These are phyloP conservation scores for Girardia tigrina DNA, from an alignment of 2,888 invertebrate genomes.

Conservation along the genomic window DNA sequence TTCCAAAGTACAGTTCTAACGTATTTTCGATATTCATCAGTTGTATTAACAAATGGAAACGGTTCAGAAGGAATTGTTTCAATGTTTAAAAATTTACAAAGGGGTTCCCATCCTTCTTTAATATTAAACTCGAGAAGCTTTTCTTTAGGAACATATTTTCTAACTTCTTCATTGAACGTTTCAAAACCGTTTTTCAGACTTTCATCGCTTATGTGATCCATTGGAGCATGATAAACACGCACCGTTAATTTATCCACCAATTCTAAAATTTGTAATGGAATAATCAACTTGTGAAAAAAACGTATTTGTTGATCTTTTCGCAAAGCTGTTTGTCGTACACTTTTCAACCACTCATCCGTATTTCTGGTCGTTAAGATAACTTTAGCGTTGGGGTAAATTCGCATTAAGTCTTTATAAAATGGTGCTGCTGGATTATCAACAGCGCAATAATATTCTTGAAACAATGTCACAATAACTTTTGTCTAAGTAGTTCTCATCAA, in stretches of 20 bases:
- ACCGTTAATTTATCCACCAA: neutral
- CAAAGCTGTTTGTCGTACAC: constrained; percentile 5
- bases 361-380: neutral
- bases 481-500: neutral
- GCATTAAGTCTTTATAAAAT: neutral
- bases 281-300: neutral
- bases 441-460: neutral
- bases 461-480: neutral
- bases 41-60: constrained; percentile 30
- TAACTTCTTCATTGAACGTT: constrained; percentile 27
- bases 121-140: constrained; percentile 29
- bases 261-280: neutral
- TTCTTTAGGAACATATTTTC: constrained; percentile 27
- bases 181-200: neutral
- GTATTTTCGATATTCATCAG: constrained; percentile 34
- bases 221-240: neutral
- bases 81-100: constrained; percentile 33
- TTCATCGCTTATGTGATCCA: constrained; percentile 5
- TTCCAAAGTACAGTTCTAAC: no score
- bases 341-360: constrained; percentile 13
- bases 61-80: constrained; percentile 33
- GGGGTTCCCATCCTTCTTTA: constrained; percentile 36
- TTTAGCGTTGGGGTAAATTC: constrained; percentile 21
- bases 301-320: neutral
- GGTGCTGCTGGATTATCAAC: neutral